Percentiles rank a stretch among this genome's conserved stretches.
These are phyloP conservation scores for Tragelaphus oryx DNA, from an alignment of 2,797 vertebrate species.

Conservation along the genomic window DNA sequence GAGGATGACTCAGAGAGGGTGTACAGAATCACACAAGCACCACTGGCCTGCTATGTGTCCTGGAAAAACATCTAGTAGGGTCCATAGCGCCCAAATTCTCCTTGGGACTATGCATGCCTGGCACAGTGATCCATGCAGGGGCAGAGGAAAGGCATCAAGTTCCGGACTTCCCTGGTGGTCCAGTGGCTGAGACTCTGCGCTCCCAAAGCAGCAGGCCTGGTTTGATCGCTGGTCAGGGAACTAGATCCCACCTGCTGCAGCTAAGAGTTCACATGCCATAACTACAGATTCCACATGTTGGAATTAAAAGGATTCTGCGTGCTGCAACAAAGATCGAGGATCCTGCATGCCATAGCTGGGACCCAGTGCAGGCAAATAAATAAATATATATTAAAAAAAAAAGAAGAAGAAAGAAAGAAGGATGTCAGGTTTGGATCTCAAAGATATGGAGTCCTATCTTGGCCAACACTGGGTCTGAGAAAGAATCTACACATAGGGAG, in stretches of 20 bases:
- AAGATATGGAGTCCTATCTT: background rate
- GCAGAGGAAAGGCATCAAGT: background rate
- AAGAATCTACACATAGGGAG: background rate
- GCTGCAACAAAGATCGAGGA: background rate
- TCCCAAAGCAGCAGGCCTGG: background rate
- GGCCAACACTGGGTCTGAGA: background rate
- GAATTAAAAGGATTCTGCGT: background rate
- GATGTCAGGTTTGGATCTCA: background rate
- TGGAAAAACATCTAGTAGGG: background rate
- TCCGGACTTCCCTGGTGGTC: background rate
- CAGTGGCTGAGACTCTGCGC: background rate
- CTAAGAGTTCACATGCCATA: background rate
- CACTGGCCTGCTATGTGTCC: background rate
- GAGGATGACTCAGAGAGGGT: background rate
- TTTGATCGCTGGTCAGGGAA: background rate
- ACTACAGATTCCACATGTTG: background rate
- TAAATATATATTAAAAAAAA: background rate
- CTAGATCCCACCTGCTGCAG: background rate
- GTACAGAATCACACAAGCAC: background rate
- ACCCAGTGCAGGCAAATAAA: background rate
- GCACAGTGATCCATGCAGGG: background rate
- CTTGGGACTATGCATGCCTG: background rate
- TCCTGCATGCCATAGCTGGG: background rate
- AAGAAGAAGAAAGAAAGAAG: background rate
- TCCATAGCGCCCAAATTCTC: background rate